Evolutionary conservation across 1,140 invertebrate species (phyloP).

Genomic region (Trachymyrmex cornetzi): DNA sequence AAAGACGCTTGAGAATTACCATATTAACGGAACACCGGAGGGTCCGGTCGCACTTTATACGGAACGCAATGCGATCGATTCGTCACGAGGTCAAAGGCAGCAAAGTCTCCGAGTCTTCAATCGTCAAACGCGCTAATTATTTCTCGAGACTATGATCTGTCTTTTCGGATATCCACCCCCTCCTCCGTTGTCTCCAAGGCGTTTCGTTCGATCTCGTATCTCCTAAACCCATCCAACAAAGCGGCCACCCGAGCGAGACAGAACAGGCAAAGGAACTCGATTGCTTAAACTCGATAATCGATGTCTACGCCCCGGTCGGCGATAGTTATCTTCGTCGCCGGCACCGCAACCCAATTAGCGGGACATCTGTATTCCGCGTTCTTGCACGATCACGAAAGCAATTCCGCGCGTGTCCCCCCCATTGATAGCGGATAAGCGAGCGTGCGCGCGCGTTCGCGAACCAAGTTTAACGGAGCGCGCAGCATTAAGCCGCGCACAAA

Average conservation of each 20-base stretch:
- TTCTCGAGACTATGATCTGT: slow-evolving; percentile 35
- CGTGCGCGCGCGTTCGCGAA: neutral
- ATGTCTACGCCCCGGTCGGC: slow-evolving; percentile 18
- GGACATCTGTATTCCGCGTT: slow-evolving; percentile 65
- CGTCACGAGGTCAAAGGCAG: slow-evolving; percentile 19
- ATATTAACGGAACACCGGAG: slow-evolving; percentile 41
- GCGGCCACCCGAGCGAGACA: neutral
- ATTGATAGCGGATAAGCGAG: slow-evolving; percentile 30
- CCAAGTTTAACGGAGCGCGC: slow-evolving; percentile 63
- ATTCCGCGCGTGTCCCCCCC: slow-evolving; percentile 17
- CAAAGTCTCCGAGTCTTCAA: neutral
- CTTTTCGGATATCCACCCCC: neutral
- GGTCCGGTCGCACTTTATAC: neutral
- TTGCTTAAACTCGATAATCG: slow-evolving; percentile 58
- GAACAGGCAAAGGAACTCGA: slow-evolving; percentile 20
- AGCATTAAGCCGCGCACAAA: slow-evolving; percentile 64
- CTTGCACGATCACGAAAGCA: slow-evolving; percentile 52
- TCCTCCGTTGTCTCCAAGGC: neutral
- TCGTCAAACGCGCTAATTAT: slow-evolving; percentile 46
- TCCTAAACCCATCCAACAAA: slow-evolving; percentile 37
- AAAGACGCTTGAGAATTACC: slow-evolving; percentile 70
- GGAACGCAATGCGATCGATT: slow-evolving; percentile 35
- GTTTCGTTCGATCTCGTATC: slow-evolving; percentile 39
- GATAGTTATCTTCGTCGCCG: slow-evolving; percentile 59
- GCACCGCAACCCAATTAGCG: slow-evolving; percentile 63